A percentile compares a stretch with the other conserved stretches of the same genome.
Conservation (phyloP, 2,888 invertebrate genomes). For the Tuta absoluta region DNA sequence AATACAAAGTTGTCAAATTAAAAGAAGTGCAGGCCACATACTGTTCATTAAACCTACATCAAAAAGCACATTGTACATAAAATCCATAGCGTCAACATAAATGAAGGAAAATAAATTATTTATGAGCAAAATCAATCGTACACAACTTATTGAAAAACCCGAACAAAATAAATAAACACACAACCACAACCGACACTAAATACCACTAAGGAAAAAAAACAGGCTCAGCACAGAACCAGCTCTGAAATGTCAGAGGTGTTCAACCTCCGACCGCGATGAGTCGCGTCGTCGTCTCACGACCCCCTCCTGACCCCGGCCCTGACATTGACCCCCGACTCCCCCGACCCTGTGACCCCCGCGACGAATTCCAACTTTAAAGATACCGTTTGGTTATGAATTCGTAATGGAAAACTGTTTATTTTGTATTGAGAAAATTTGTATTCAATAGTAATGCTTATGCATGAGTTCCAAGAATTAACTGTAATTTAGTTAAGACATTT, state of each 20-base stretch:
- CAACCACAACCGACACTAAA: background rate
- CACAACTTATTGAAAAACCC: background rate
- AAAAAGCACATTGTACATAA: too few relatives aligned
- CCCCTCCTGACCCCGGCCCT: conserved; percentile 17
- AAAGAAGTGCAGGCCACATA: too few relatives aligned
- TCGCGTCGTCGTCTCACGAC: conserved; percentile 12
- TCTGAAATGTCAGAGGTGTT: conserved; percentile 32
- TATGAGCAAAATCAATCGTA: background rate
- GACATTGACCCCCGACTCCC: conserved; percentile 5
- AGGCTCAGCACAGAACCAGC: conserved; percentile 4
- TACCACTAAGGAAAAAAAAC: conserved; percentile 11
- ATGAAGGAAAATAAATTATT: too few relatives aligned
- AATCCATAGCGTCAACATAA: too few relatives aligned
- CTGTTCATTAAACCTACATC: too few relatives aligned
- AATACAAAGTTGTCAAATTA: too few relatives aligned
- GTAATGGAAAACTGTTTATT: conserved; percentile 7
- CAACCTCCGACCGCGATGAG: conserved; percentile 21
- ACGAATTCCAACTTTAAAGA: conserved; percentile 12
- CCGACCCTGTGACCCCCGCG: conserved; percentile 13
- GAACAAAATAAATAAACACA: background rate
- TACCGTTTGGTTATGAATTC: conserved; percentile 22
- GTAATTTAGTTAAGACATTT: too few relatives aligned
- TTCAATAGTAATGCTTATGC: background rate
- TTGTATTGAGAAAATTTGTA: background rate
- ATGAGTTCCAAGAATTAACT: background rate